Evolutionary conservation across 2,797 vertebrate genomes (phyloP).

Genomic region (Paguma larvata): DNA sequence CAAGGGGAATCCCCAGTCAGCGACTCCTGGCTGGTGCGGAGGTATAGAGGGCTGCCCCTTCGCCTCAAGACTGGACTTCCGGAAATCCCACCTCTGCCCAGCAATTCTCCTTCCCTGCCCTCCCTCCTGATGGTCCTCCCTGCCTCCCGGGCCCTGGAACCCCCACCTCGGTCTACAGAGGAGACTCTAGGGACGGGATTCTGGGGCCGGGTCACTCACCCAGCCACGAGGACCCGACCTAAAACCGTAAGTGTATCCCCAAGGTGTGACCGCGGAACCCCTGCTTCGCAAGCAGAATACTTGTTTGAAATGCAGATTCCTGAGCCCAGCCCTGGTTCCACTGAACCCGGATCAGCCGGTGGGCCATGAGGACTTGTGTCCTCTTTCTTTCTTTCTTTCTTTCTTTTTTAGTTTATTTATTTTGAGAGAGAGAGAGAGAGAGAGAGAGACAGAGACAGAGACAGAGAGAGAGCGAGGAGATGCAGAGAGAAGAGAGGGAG

Average conservation of each 20-base stretch:
- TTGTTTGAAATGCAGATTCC: not conserved
- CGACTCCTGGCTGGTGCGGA: not conserved
- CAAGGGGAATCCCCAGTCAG: not conserved
- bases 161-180: not conserved
- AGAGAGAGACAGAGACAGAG: too few relatives aligned
- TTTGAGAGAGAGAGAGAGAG: too few relatives aligned
- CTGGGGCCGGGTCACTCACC: not conserved
- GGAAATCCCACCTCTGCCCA: not conserved
- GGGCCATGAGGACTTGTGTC: too few relatives aligned
- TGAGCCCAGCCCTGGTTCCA: not conserved
- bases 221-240: not conserved
- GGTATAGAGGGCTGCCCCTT: not conserved
- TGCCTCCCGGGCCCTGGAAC: not conserved
- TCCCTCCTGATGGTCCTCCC: not conserved
- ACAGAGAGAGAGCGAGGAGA: too few relatives aligned
- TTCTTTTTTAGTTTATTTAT: too few relatives aligned
- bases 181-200: not conserved
- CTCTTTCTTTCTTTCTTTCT: too few relatives aligned
- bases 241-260: not conserved
- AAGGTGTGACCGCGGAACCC: not conserved
- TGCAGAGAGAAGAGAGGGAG: too few relatives aligned
- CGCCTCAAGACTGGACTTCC: not conserved
- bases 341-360: not conserved
- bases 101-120: not conserved
- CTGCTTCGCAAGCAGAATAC: not conserved